Evolutionary conservation across 2,113 vertebrate species (phyloP).

Genomic region (rabbit (Oryctolagus cuniculus)): mOryCun1.1 NC_091434.1:77620001-77620500

Average conservation of each 20-base stretch:
- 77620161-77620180: slow-evolving; percentile 82
- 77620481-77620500: background rate
- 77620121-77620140: slow-evolving; percentile 61
- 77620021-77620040: background rate
- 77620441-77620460: background rate
- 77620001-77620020: background rate
- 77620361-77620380: slow-evolving; percentile 74
- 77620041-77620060: slow-evolving; percentile 27
- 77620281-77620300: slow-evolving; percentile 76
- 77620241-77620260: slow-evolving; percentile 69
- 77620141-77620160: slow-evolving; percentile 79
- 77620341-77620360: slow-evolving; percentile 47
- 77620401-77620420: background rate
- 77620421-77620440: background rate
- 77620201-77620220: slow-evolving; percentile 79
- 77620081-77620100: slow-evolving; percentile 54
- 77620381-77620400: background rate
- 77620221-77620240: slow-evolving; percentile 62
- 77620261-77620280: slow-evolving; percentile 75
- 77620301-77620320: slow-evolving; percentile 55
- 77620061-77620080: slow-evolving; percentile 57
- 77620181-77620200: slow-evolving; percentile 83
- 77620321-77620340: slow-evolving; percentile 45
- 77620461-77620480: background rate
- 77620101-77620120: slow-evolving; percentile 29